These are phyloP conservation scores for Anorthoa munda DNA, from an alignment of 2,888 invertebrate species.

Conservation along the genomic window DNA sequence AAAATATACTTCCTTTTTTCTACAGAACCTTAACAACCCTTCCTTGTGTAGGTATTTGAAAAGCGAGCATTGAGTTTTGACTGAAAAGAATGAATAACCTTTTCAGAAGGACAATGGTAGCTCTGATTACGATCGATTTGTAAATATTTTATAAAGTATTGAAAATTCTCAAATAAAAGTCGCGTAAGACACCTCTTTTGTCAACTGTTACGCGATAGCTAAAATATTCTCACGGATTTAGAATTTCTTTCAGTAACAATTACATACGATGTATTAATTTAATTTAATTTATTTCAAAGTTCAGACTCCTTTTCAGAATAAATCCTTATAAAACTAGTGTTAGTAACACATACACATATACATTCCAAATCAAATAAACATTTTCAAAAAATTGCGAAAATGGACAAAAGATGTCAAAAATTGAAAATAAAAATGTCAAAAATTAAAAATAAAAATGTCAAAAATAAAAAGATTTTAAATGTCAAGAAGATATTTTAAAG, in stretches of 20 bases:
- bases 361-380: too few relatives aligned
- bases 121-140: constrained; percentile 1
- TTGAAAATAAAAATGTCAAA: too few relatives aligned
- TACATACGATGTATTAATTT: not conserved
- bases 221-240: not conserved
- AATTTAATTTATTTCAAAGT: too few relatives aligned
- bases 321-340: too few relatives aligned
- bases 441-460: too few relatives aligned
- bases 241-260: not conserved
- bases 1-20: not conserved
- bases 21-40: not conserved
- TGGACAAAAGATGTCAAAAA: too few relatives aligned
- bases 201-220: not conserved
- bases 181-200: not conserved
- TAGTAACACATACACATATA: too few relatives aligned
- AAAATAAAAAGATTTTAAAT: too few relatives aligned
- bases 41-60: not conserved
- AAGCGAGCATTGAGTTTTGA: not conserved
- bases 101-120: not conserved
- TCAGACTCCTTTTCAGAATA: too few relatives aligned
- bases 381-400: too few relatives aligned
- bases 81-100: not conserved
- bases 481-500: too few relatives aligned
- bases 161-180: not conserved
- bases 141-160: not conserved